Evolutionary conservation across 2,888 invertebrate species (phyloP).

Genomic region (Parelbella ahira): DNA sequence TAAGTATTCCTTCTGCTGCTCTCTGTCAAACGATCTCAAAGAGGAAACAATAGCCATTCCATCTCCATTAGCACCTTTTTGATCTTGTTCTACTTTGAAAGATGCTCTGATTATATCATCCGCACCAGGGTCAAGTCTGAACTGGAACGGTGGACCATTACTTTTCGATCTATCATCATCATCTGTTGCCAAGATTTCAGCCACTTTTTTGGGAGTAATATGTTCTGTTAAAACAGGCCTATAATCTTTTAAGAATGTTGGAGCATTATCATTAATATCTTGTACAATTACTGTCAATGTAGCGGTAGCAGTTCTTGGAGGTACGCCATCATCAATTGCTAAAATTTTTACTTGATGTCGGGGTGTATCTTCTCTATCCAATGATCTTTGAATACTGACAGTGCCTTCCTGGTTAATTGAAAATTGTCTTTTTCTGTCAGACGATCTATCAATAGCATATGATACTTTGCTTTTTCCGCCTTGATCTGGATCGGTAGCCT

Average conservation of each 20-base stretch:
- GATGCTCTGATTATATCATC: conserved; percentile 96
- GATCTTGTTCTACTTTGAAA: conserved; percentile 98
- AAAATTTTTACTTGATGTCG: conserved; percentile 97
- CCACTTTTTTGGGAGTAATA: conserved; percentile 93
- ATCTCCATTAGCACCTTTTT: conserved; percentile 97
- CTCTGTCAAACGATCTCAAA: conserved; percentile 94
- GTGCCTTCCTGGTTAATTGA: conserved; percentile 97
- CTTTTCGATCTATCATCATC: conserved; percentile 96
- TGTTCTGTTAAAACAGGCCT: conserved; percentile 96
- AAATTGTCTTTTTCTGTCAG: conserved; percentile 96
- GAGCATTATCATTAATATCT: conserved; percentile 97
- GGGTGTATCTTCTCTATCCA: conserved; percentile 97
- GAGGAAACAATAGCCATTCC: conserved; percentile 99
- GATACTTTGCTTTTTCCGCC: conserved; percentile 95
- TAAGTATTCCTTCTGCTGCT: conserved; percentile 96
- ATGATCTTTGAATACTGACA: conserved; percentile 93
- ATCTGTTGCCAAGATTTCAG: conserved; percentile 95
- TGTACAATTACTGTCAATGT: conserved; percentile 96
- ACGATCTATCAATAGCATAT: conserved; percentile 94
- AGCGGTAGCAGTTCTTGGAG: conserved; percentile 95
- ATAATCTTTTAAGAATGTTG: conserved; percentile 95
- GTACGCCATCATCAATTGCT: conserved; percentile 96
- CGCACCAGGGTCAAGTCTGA: conserved; percentile 95
- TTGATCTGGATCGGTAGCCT: conserved; percentile 97
- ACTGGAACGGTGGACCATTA: conserved; percentile 98